Evolutionary conservation across 1,140 invertebrate species (phyloP).

Genomic region (Zaprionus nigranus): DNA sequence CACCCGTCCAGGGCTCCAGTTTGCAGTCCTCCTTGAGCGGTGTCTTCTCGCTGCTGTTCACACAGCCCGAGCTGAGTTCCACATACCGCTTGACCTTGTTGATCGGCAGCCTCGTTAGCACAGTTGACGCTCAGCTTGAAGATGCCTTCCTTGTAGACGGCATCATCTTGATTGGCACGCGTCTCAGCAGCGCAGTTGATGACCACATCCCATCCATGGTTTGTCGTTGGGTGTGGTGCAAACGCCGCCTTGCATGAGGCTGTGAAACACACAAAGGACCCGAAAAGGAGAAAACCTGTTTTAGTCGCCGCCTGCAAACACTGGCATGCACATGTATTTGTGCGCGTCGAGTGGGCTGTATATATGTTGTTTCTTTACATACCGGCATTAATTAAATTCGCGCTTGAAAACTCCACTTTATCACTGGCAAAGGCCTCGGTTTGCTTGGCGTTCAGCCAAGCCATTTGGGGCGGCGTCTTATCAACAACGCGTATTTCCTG

Average conservation of each 20-base stretch:
- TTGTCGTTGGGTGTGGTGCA: constrained; percentile 85
- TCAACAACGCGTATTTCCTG: constrained; percentile 92
- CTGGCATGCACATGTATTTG: constrained; percentile 15
- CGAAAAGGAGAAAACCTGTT: constrained; percentile 58
- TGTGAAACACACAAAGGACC: constrained; percentile 81
- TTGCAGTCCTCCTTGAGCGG: constrained; percentile 91
- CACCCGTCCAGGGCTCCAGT: constrained; percentile 92
- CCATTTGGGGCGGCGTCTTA: constrained; percentile 96
- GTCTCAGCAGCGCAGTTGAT: constrained; percentile 96
- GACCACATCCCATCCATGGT: constrained; percentile 89
- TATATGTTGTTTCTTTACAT: constrained; percentile 75
- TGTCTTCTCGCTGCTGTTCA: constrained; percentile 91
- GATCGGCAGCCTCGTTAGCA: constrained; percentile 90
- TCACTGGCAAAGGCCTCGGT: constrained; percentile 89
- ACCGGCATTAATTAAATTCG: constrained; percentile 95
- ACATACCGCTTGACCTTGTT: constrained; percentile 89
- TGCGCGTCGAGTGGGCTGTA: constrained; percentile 23
- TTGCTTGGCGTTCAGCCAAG: constrained; percentile 93
- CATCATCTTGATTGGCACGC: constrained; percentile 93
- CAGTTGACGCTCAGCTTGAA: constrained; percentile 93
- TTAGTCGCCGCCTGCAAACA: constrained; percentile 8
- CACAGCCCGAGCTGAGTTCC: constrained; percentile 93
- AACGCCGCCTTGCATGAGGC: constrained; percentile 92
- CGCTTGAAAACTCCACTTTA: constrained; percentile 94
- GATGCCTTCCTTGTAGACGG: constrained; percentile 95